Evolutionary conservation across 2,797 vertebrate genomes (phyloP), one percentile per base, ranked within the genome.

Genomic region (Myoxocephalus aenaeus): DNA sequence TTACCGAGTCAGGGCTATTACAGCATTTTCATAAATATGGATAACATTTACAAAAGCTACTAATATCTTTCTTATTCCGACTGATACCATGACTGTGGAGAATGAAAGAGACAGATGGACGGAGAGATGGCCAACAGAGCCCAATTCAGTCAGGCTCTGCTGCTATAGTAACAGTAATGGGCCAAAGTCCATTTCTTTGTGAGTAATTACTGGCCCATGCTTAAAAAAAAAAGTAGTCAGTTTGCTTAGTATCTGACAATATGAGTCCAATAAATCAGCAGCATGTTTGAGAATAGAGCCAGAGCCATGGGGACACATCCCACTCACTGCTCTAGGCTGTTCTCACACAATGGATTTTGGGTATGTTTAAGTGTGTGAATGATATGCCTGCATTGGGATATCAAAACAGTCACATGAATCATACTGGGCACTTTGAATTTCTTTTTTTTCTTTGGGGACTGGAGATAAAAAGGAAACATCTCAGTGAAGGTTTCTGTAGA

Each of bases 211-310:
- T 42, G 20, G 51, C 22, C 44, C 4, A 7, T 44, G 68, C 73
- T 80, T 82, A 4, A 80, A 79, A 80, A 62, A 77, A 73, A 75
- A 11, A n/a, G n/a, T 22, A 77, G 65, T 69, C 44, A 10, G 62
- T 86, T 84, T 82, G 71, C 75, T 84, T 70, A 57, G 66, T 61
- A 58, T 83, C 78, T 83, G 82, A 86, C 74, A 84, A 79, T 72
- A 81, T 5, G 48, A 80, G 72, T 76, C 85, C 72, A 68, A 89
- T 85, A 86, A 80, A 89, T 87, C 83, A 82, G 68, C 82, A 74
- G 48, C 68, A 12, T 59, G 78, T 80, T 80, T 67, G 73, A 77
- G 85, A 83, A 68, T 29, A 65, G 66, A 82, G 68, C 29, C 17
- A 15, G 59, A 79, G 68, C 85, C 81, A 56, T 44, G 22, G 86